A percentile compares a stretch with the other conserved stretches of the same genome.
These are phyloP conservation scores for Gymnothorax javanicus DNA, from an alignment of 2,797 vertebrate genomes.

Conservation along the genomic window DNA sequence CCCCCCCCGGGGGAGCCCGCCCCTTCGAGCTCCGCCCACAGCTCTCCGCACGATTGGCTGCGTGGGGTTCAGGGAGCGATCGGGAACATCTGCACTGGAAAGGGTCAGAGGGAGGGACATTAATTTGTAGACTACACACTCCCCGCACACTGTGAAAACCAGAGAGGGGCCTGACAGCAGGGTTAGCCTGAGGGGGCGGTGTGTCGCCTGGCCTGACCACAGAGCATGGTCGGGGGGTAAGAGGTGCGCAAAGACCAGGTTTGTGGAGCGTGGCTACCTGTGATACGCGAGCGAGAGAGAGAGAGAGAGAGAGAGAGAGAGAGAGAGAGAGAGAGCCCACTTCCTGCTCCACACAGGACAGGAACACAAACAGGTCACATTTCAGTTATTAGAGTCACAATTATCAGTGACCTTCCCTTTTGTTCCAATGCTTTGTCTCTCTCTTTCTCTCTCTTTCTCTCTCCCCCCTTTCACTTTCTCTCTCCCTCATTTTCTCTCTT, in stretches of 20 bases:
- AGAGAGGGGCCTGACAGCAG: slow-evolving; percentile 44
- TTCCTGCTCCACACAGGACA: neutral
- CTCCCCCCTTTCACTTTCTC: slow-evolving; percentile 67
- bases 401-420: slow-evolving; percentile 57
- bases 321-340: neutral
- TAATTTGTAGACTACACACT: slow-evolving; percentile 49
- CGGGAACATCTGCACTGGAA: slow-evolving; percentile 2
- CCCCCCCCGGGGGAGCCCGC: neutral
- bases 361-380: slow-evolving; percentile 53
- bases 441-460: slow-evolving; percentile 65
- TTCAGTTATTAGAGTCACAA: slow-evolving; percentile 62
- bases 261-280: neutral
- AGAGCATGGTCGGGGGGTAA: slow-evolving; percentile 47
- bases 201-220: slow-evolving; percentile 41
- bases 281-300: too few relatives aligned
- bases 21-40: neutral
- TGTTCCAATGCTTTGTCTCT: slow-evolving; percentile 74
- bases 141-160: slow-evolving; percentile 47
- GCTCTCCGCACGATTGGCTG: neutral
- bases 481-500: slow-evolving; percentile 78
- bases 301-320: too few relatives aligned
- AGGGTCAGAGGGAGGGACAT: slow-evolving; percentile 49
- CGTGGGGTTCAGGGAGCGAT: neutral
- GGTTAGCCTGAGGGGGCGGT: slow-evolving; percentile 45
- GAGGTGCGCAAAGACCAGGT: slow-evolving; percentile 22